phyloP scores from a whole-genome alignment of 92 coral and sea anemone species.

The Micromussa lordhowensis region DNA sequence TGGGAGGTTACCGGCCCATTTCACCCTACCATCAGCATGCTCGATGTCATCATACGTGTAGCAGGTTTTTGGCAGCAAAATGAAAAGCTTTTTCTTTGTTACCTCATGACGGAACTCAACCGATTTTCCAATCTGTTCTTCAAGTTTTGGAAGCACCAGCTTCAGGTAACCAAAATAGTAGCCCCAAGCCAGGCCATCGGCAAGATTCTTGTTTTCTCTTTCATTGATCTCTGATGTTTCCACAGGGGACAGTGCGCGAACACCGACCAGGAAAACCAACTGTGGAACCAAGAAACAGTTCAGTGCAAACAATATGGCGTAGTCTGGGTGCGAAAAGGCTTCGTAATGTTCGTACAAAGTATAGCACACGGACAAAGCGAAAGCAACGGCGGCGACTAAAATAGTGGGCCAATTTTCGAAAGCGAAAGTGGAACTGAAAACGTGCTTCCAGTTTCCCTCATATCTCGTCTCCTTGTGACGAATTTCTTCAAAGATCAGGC shows the following conservation, averaged over 20 bases:
- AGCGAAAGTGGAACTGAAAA: conserved; percentile 68
- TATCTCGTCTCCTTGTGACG: conserved; percentile 77
- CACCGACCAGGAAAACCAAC: conserved; percentile 63
- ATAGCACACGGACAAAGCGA: not conserved
- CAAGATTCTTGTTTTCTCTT: conserved; percentile 80
- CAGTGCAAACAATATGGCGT: conserved; percentile 58
- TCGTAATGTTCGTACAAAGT: conserved; percentile 10
- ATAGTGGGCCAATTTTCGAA: conserved; percentile 40
- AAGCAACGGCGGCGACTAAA: conserved; percentile 18
- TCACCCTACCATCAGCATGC: conserved; percentile 40
- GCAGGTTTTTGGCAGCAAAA: conserved; percentile 82
- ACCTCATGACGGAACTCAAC: conserved; percentile 38
- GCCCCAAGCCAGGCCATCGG: conserved; percentile 97
- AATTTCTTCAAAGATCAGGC: conserved; percentile 79
- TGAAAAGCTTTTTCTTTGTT: conserved; percentile 69
- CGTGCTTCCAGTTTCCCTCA: conserved; percentile 64
- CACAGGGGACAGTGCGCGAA: conserved; percentile 72
- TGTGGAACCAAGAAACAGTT: conserved; percentile 72
- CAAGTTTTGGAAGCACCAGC: conserved; percentile 77
- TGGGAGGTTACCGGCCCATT: conserved; percentile 33
- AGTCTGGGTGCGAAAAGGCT: conserved; percentile 18
- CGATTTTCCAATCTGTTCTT: conserved; percentile 50
- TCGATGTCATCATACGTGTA: conserved; percentile 27
- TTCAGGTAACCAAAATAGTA: conserved; percentile 87
- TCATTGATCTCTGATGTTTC: conserved; percentile 82